phyloP scores from a whole-genome alignment of 2,797 vertebrate species.

The Hoplostethus atlanticus region DNA sequence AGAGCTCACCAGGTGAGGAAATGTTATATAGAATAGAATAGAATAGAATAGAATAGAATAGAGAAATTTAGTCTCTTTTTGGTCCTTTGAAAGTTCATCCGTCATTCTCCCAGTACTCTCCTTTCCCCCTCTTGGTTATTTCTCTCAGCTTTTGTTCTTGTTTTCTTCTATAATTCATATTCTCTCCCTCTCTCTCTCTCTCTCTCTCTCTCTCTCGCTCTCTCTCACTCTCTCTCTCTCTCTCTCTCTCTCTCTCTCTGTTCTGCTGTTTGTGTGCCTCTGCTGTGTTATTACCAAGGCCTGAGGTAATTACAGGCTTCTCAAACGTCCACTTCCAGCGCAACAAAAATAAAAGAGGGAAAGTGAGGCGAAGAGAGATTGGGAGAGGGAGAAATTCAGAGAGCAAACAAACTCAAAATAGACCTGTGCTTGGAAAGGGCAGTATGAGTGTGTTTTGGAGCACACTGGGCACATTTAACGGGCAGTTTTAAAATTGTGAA shows the following conservation, averaged over 20 bases:
- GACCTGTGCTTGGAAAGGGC: conserved; percentile 71
- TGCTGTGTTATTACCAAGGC: conserved; percentile 83
- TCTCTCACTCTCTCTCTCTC: conserved; percentile 14
- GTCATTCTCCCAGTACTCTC: background rate
- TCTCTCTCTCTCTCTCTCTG: conserved; percentile 7
- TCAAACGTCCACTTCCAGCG: conserved; percentile 80
- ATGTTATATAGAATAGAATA: background rate
- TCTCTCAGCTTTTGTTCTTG: background rate
- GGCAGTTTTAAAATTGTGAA: conserved; percentile 54
- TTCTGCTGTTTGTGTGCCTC: conserved; percentile 74
- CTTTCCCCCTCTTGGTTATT: background rate
- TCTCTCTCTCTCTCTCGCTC: conserved; percentile 26
- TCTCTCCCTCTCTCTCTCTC: background rate
- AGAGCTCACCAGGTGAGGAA: conserved; percentile 87
- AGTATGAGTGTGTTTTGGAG: conserved; percentile 37
- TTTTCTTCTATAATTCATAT: background rate
- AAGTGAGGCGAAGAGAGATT: conserved; percentile 75
- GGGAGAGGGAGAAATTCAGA: conserved; percentile 70
- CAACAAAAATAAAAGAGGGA: conserved; percentile 81
- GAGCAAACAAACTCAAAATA: conserved; percentile 87
- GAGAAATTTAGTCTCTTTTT: no score
- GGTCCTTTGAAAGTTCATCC: no score
- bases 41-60: background rate
- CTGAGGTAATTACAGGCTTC: conserved; percentile 86
- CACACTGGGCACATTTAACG: conserved; percentile 62